phyloP scores from a whole-genome alignment of 2,113 vertebrate species.

The Ailuropoda melanoleuca region DNA sequence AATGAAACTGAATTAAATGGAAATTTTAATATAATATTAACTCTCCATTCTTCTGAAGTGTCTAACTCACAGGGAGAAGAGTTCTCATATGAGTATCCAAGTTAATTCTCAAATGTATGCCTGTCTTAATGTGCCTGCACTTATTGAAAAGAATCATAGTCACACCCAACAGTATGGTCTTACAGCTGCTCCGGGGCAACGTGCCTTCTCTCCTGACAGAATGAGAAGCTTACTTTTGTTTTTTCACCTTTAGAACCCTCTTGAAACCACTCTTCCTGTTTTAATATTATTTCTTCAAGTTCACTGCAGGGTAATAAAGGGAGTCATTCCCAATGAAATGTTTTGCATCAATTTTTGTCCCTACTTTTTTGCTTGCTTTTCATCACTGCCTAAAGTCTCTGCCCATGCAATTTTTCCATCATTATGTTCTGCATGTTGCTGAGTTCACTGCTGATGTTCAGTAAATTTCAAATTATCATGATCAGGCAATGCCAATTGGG shows the following conservation, averaged over 20 bases:
- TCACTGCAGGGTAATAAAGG: neutral
- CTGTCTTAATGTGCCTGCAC: neutral
- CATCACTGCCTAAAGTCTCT: neutral
- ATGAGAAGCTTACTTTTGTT: neutral
- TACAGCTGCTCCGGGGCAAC: neutral
- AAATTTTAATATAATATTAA: neutral
- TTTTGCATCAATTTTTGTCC: neutral
- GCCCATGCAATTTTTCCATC: neutral
- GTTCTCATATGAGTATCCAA: neutral
- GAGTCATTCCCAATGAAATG: neutral
- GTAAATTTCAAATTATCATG: constrained; percentile 30
- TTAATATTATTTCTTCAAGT: neutral
- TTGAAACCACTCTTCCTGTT: neutral
- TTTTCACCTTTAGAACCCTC: neutral
- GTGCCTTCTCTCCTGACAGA: neutral
- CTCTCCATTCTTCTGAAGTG: neutral
- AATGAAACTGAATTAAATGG: neutral
- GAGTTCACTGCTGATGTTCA: neutral
- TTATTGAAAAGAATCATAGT: neutral
- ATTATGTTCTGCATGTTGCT: neutral
- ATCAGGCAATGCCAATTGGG: neutral
- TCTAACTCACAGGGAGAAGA: neutral
- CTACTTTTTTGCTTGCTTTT: neutral
- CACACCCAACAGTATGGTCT: neutral
- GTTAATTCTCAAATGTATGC: neutral